Conservation (phyloP, 2,113 vertebrate species). For the Climacteris rufus region DNA sequence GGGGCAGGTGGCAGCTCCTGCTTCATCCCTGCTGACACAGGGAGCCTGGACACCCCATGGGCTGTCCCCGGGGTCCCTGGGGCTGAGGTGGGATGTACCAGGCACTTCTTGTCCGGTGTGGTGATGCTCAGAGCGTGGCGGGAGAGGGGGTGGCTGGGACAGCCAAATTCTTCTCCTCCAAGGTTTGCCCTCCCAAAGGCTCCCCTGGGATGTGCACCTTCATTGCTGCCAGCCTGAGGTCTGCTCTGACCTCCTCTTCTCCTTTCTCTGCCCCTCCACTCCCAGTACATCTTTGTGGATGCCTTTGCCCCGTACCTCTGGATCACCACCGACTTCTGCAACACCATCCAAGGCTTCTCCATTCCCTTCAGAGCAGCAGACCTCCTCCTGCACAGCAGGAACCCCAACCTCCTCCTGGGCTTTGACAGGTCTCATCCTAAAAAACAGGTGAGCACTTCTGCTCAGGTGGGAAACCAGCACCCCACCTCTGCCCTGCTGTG, state of each 20-base stretch:
- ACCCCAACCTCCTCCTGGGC: slow-evolving; percentile 84
- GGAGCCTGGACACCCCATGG: neutral
- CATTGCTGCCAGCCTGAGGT: neutral
- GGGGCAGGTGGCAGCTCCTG: neutral
- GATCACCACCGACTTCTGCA: slow-evolving; percentile 94
- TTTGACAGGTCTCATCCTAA: slow-evolving; percentile 92
- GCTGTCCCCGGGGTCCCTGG: neutral
- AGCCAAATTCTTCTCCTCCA: neutral
- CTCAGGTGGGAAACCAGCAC: rapidly evolving
- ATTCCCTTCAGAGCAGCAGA: slow-evolving; percentile 90
- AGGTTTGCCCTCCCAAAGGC: neutral
- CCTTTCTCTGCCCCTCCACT: neutral
- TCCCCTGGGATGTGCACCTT: rapidly evolving
- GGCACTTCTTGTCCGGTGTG: neutral
- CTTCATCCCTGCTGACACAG: neutral
- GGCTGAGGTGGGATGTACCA: neutral
- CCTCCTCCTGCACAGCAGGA: slow-evolving; percentile 86
- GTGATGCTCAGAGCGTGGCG: rapidly evolving
- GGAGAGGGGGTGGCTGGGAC: neutral
- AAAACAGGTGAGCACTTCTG: slow-evolving; percentile 82
- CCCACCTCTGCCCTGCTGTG: neutral
- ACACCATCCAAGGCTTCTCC: slow-evolving; percentile 82
- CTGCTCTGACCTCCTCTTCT: neutral
- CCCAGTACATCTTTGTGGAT: slow-evolving; percentile 93
- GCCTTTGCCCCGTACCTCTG: slow-evolving; percentile 87